phyloP scores from a whole-genome alignment of 2,888 invertebrate genomes.

The Eristalis intricaria region DNA sequence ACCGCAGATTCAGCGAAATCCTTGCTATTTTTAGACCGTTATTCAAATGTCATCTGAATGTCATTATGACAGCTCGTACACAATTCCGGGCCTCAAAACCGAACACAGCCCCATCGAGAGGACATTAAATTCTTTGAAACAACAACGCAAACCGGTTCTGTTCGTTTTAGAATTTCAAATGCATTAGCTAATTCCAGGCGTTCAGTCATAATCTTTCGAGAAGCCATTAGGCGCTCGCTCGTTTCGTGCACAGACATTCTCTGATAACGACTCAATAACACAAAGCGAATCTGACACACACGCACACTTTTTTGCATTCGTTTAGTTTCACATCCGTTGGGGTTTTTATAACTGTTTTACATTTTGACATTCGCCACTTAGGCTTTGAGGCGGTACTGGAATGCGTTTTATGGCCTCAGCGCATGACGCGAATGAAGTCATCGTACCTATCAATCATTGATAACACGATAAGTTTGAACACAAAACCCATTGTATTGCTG shows the following conservation, averaged over 20 bases:
- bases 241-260: not conserved
- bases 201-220: not conserved
- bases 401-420: slow-evolving; percentile 47
- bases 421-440: slow-evolving; percentile 50
- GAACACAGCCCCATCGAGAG: not conserved
- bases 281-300: not conserved
- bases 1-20: not conserved
- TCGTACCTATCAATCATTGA: slow-evolving; percentile 66
- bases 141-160: not conserved
- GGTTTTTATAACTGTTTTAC: not conserved
- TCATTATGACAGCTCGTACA: not conserved
- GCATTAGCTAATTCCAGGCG: not conserved
- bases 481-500: slow-evolving; percentile 12
- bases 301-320: slow-evolving; percentile 21
- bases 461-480: slow-evolving; percentile 40
- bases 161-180: not conserved
- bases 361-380: slow-evolving; percentile 15
- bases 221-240: slow-evolving; percentile 16
- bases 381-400: slow-evolving; percentile 40
- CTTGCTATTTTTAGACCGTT: not conserved
- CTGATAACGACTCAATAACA: slow-evolving; percentile 36
- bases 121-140: not conserved
- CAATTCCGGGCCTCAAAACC: not conserved
- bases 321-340: slow-evolving; percentile 8
- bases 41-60: not conserved